Conservation (phyloP, 2,113 vertebrate species). For the Aviceda subcristata region DNA sequence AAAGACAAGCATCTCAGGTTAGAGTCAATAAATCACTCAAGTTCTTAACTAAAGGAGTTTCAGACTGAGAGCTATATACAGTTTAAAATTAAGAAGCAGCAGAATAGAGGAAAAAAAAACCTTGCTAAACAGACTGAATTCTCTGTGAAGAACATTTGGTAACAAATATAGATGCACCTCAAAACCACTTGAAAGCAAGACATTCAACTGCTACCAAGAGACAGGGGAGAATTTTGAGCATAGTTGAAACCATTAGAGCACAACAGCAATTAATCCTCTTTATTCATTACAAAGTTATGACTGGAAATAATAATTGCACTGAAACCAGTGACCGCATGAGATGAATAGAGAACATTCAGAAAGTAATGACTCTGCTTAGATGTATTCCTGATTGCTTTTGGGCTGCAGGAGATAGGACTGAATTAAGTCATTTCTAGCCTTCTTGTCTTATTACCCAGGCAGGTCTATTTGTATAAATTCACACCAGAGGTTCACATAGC, state of each 20-base stretch:
- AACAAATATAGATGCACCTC: background rate
- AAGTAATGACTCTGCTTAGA: background rate
- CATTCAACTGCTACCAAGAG: background rate
- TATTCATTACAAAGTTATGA: background rate
- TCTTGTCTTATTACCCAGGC: background rate
- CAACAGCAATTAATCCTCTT: background rate
- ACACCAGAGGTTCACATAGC: background rate
- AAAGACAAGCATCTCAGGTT: background rate
- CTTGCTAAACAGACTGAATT: background rate
- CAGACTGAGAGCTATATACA: background rate
- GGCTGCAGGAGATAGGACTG: background rate
- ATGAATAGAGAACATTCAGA: background rate
- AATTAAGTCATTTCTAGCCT: background rate
- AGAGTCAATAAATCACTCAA: background rate
- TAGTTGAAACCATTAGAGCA: background rate
- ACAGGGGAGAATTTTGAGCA: background rate
- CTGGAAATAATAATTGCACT: background rate
- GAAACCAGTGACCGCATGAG: background rate
- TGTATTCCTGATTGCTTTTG: background rate
- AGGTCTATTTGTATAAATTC: background rate
- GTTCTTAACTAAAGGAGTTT: background rate
- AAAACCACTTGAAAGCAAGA: background rate
- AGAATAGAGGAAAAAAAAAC: background rate
- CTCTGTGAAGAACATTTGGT: background rate
- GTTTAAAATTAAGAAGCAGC: background rate